phyloP scores from a whole-genome alignment of 2,797 vertebrate species.

The Lacerta viridis region DNA sequence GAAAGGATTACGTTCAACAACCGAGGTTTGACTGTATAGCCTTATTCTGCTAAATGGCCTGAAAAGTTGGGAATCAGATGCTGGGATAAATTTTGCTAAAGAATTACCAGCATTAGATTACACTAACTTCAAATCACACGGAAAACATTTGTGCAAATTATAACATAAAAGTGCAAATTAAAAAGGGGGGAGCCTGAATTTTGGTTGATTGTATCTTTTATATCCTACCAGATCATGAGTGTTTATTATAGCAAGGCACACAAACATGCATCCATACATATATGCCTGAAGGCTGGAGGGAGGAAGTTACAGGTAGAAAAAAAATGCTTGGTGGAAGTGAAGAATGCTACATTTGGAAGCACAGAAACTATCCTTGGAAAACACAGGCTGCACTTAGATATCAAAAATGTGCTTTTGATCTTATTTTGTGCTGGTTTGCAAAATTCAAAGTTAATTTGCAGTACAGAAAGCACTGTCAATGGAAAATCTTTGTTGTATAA shows the following conservation, averaged over 20 bases:
- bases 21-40: neutral
- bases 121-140: neutral
- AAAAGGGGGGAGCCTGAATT: neutral
- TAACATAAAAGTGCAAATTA: neutral
- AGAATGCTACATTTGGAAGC: neutral
- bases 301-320: neutral
- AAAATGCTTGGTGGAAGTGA: neutral
- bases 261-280: neutral
- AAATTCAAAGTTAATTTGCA: neutral
- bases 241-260: neutral
- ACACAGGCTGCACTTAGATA: neutral
- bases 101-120: neutral
- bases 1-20: no score
- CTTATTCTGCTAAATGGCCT: constrained; percentile 1
- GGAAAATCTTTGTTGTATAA: neutral
- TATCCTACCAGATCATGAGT: neutral
- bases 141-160: neutral
- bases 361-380: neutral
- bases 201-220: neutral
- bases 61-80: neutral
- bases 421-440: neutral
- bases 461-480: neutral
- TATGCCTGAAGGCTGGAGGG: neutral
- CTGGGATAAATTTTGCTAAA: neutral
- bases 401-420: neutral